Conservation (phyloP, 2,888 invertebrate genomes). For the Platycheirus albimanus region DNA sequence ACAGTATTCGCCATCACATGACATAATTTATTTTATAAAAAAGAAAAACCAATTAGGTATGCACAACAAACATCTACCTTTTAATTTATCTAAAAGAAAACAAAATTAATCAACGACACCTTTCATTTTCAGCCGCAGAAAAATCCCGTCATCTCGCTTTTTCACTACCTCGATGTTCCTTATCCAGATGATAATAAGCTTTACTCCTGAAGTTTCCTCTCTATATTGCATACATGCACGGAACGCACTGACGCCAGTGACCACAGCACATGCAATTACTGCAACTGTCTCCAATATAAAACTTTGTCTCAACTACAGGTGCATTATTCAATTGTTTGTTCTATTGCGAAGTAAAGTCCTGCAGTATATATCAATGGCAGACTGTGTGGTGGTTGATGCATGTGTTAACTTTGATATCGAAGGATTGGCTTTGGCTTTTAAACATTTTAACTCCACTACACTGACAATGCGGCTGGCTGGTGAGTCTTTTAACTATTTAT, state of each 20-base stretch:
- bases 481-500: too few relatives aligned
- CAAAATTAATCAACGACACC: too few relatives aligned
- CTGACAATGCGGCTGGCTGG: constrained; percentile 96
- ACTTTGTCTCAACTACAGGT: constrained; percentile 95
- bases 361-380: constrained; percentile 96
- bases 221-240: constrained; percentile 93
- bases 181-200: too few relatives aligned
- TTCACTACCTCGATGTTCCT: too few relatives aligned
- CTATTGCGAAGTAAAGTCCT: constrained; percentile 93
- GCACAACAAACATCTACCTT: too few relatives aligned
- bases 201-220: constrained; percentile 95
- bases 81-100: too few relatives aligned
- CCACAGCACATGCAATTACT: constrained; percentile 95
- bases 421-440: constrained; percentile 95
- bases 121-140: too few relatives aligned
- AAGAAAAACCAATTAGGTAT: too few relatives aligned
- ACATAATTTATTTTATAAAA: too few relatives aligned
- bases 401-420: constrained; percentile 94
- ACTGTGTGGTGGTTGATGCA: constrained; percentile 93
- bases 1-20: too few relatives aligned
- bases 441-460: constrained; percentile 97
- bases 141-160: too few relatives aligned
- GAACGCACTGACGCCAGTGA: constrained; percentile 92
- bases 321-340: constrained; percentile 93
- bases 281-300: constrained; percentile 96